These are phyloP conservation scores for Whitmania pigra DNA, from an alignment of 1,140 invertebrate species.

Conservation along the genomic window DNA sequence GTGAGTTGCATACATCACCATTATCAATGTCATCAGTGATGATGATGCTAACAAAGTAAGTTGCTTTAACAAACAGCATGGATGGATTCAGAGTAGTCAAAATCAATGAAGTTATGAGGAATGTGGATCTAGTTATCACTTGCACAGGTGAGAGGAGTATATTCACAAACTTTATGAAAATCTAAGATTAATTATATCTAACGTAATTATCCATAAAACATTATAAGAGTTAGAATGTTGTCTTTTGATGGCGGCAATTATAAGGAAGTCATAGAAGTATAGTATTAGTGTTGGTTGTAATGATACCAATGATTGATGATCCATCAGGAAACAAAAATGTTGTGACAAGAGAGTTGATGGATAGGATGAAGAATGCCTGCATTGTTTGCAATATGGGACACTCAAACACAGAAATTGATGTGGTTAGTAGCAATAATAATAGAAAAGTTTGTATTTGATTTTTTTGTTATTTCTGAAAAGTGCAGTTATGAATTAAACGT, in stretches of 20 bases:
- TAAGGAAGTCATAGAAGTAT: too few species aligned
- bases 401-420: conserved; percentile 94
- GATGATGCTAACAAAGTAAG: not conserved
- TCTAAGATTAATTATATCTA: too few species aligned
- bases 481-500: too few species aligned
- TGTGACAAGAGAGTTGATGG: conserved; percentile 84
- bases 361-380: conserved; percentile 90
- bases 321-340: conserved; percentile 79
- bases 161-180: too few species aligned
- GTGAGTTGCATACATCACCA: conserved; percentile 44
- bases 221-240: too few species aligned
- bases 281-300: too few species aligned
- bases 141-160: conserved; percentile 52
- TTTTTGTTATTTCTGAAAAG: too few species aligned
- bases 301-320: not conserved
- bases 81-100: conserved; percentile 91
- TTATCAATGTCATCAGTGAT: not conserved
- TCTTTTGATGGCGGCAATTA: too few species aligned
- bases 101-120: conserved; percentile 76
- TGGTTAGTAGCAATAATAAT: conserved; percentile 52
- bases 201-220: too few species aligned
- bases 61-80: conserved; percentile 55
- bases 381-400: conserved; percentile 97
- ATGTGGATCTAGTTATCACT: conserved; percentile 85
- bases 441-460: not conserved